Conservation (phyloP, 2,888 invertebrate species). For the Eristalis tenax region DNA sequence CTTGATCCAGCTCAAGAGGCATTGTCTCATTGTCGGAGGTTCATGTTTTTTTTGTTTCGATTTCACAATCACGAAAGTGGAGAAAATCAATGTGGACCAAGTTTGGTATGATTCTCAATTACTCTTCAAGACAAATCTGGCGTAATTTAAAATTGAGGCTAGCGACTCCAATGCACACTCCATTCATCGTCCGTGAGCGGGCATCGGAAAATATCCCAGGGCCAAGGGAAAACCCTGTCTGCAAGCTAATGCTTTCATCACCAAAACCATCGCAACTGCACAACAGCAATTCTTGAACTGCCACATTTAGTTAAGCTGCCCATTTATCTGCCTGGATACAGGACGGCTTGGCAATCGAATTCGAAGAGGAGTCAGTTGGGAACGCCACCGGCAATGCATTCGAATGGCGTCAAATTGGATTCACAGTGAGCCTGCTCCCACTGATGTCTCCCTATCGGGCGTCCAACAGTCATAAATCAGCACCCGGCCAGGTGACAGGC, state of each 20-base stretch:
- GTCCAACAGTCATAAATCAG: conserved; percentile 48
- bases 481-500: conserved; percentile 12
- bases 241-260: not conserved
- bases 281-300: not conserved
- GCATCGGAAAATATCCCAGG: not conserved
- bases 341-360: not conserved
- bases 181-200: no score
- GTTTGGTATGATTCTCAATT: no score
- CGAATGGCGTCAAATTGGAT: conserved; percentile 53
- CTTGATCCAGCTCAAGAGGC: no score
- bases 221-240: not conserved
- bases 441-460: conserved; percentile 17
- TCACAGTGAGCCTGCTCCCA: not conserved
- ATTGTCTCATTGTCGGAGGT: no score
- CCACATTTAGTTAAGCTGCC: not conserved
- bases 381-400: conserved; percentile 10
- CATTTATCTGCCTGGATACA: not conserved
- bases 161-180: no score
- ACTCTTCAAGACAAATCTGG: no score
- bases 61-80: no score
- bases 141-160: no score
- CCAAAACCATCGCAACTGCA: not conserved
- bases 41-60: no score
- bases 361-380: not conserved
- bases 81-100: no score